Evolutionary conservation across 1,140 invertebrate species (phyloP).

Genomic region (Choristoneura fumiferana): DNA sequence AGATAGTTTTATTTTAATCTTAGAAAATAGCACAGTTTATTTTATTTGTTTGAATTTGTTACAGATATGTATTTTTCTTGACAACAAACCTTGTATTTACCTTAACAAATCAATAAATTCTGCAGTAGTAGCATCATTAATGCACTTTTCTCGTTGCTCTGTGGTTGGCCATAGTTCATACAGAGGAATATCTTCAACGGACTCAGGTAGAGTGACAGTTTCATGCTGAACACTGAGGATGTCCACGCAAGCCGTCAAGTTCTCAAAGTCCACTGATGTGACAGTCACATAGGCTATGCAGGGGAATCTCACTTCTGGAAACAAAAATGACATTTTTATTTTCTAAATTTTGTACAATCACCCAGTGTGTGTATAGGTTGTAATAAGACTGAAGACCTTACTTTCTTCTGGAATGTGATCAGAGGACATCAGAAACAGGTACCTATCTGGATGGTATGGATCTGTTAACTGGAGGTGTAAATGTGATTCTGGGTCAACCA

Average conservation of each 20-base stretch:
- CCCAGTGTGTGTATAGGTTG: no score
- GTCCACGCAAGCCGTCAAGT: constrained; percentile 55
- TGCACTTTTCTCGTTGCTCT: constrained; percentile 54
- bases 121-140: constrained; percentile 62
- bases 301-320: constrained; percentile 66
- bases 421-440: no score
- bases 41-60: no score
- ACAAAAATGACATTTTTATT: neutral
- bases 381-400: no score
- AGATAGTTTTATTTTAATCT: no score
- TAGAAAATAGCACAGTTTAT: no score
- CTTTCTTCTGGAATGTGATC: no score
- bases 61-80: neutral
- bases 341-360: no score
- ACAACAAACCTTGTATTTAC: constrained; percentile 32
- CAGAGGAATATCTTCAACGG: constrained; percentile 56
- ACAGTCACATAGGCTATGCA: constrained; percentile 62
- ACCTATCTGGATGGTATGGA: no score
- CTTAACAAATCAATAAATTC: constrained; percentile 68
- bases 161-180: constrained; percentile 66
- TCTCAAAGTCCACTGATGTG: constrained; percentile 65
- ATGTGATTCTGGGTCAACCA: no score
- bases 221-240: constrained; percentile 68
- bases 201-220: constrained; percentile 54
- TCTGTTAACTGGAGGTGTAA: no score